These are phyloP conservation scores for Rana temporaria DNA, from an alignment of 2,113 vertebrate species.

Conservation along the genomic window DNA sequence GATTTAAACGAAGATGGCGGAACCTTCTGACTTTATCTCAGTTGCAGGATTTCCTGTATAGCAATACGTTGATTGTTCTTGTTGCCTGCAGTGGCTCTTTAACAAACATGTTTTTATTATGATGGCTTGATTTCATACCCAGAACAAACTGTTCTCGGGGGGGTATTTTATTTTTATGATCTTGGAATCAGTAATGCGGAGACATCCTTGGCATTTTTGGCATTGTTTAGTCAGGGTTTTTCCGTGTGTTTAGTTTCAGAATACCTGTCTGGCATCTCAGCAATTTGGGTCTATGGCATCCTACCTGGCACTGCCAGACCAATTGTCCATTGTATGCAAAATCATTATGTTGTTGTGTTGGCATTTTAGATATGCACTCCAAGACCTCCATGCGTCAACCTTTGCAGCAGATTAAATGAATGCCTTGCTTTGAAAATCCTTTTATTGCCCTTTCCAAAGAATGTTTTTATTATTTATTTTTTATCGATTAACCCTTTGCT, in stretches of 20 bases:
- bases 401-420: too few species aligned
- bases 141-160: conserved; percentile 33
- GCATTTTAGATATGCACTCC: conserved; percentile 7
- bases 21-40: too few species aligned
- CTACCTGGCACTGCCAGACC: background rate
- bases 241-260: conserved; percentile 34
- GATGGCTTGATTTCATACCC: background rate
- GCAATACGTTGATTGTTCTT: too few species aligned
- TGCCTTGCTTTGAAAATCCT: too few species aligned
- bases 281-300: conserved; percentile 5
- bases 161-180: conserved; percentile 38
- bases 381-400: background rate
- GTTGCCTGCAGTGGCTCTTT: too few species aligned
- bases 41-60: too few species aligned
- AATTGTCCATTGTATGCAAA: conserved; percentile 47
- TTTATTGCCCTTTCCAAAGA: too few species aligned
- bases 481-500: too few species aligned
- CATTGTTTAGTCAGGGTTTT: conserved; percentile 26
- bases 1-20: too few species aligned
- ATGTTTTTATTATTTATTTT: too few species aligned
- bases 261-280: conserved; percentile 20
- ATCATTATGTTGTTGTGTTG: background rate
- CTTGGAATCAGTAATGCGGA: conserved; percentile 27
- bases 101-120: conserved; percentile 15
- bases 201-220: conserved; percentile 41